Conservation (phyloP, 1,140 invertebrate genomes). For the Drosophila virilis region DNA sequence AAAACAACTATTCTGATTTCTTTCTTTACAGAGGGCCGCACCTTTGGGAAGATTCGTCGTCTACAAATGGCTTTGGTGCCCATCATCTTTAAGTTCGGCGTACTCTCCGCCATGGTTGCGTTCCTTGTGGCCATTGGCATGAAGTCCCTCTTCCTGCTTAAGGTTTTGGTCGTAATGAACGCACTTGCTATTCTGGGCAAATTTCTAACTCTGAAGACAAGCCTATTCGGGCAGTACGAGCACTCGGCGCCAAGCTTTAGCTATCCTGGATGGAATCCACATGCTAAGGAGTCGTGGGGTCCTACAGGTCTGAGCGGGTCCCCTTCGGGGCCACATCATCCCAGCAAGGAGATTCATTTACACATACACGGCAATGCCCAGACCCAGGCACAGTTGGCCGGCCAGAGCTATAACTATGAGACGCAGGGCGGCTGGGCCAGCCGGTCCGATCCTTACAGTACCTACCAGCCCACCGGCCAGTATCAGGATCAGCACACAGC, state of each 20-base stretch:
- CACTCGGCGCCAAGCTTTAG: slow-evolving; percentile 66
- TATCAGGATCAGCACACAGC: slow-evolving; percentile 29
- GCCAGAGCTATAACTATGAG: slow-evolving; percentile 56
- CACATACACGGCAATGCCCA: slow-evolving; percentile 77
- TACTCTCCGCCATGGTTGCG: slow-evolving; percentile 85
- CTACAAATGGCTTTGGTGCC: slow-evolving; percentile 84
- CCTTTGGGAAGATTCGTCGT: slow-evolving; percentile 83
- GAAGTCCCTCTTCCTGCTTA: slow-evolving; percentile 84
- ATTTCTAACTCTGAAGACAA: slow-evolving; percentile 72
- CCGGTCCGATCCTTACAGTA: slow-evolving; percentile 72
- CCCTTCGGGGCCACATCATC: slow-evolving; percentile 36
- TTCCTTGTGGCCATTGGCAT: slow-evolving; percentile 84
- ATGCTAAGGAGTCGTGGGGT: slow-evolving; percentile 64
- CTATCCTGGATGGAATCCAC: slow-evolving; percentile 72
- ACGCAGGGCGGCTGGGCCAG: slow-evolving; percentile 68
- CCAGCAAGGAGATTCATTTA: slow-evolving; percentile 80
- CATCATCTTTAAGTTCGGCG: slow-evolving; percentile 85
- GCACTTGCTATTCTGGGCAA: slow-evolving; percentile 75
- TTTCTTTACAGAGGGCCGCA: slow-evolving; percentile 68
- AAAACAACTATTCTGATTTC: not conserved
- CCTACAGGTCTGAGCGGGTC: slow-evolving; percentile 39
- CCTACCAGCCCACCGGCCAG: slow-evolving; percentile 58
- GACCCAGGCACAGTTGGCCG: slow-evolving; percentile 59
- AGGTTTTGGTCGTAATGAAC: slow-evolving; percentile 80
- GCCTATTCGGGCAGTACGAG: slow-evolving; percentile 61